phyloP scores from a whole-genome alignment of 2,888 invertebrate species.

The Callyntrura sp. region DNA sequence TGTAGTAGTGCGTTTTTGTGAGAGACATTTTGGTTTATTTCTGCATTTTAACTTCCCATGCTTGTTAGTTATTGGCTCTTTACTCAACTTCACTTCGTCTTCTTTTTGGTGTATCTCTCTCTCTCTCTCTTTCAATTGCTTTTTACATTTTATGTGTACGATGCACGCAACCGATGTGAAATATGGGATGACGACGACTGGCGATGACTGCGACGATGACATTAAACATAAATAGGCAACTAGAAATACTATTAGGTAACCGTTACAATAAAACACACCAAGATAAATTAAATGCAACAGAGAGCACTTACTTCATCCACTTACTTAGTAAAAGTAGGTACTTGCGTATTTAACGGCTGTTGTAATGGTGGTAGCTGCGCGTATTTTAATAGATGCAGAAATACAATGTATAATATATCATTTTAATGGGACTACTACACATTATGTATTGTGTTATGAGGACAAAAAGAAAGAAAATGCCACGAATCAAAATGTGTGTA shows the following conservation, averaged over 20 bases:
- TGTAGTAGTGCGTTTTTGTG: not conserved
- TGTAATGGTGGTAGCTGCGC: not conserved
- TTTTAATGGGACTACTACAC: not conserved
- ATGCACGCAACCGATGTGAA: constrained; percentile 41
- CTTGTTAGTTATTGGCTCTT: not conserved
- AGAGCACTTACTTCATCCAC: constrained; percentile 5
- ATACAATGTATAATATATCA: not conserved
- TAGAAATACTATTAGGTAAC: constrained; percentile 27
- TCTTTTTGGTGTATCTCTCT: not conserved
- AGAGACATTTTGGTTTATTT: not conserved
- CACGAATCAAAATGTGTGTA: not conserved
- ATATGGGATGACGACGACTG: constrained; percentile 46
- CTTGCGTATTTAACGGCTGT: not conserved
- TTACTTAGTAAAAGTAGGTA: not conserved
- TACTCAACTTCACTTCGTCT: not conserved
- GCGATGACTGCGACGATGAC: not conserved
- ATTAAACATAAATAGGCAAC: not conserved
- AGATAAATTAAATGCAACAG: not conserved
- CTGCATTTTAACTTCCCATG: not conserved
- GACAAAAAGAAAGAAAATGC: constrained; percentile 31
- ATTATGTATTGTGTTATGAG: not conserved
- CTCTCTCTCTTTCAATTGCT: too few species aligned
- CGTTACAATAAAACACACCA: not conserved
- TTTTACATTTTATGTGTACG: constrained; percentile 7
- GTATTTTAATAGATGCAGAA: constrained; percentile 10